Evolutionary conservation across 2,113 vertebrate genomes (phyloP).

Genomic region (Phasianus colchicus): DNA sequence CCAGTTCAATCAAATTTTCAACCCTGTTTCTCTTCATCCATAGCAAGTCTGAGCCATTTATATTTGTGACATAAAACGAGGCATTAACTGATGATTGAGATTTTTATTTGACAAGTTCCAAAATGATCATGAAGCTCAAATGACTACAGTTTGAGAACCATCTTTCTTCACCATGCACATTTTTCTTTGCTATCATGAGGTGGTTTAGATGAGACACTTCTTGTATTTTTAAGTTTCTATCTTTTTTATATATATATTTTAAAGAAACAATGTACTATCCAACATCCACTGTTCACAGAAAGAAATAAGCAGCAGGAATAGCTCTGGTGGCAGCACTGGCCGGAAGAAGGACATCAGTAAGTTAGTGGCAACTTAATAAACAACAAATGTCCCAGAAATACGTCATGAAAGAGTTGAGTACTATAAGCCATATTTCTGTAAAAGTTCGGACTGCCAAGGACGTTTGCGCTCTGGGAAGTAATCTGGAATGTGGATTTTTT

Average conservation of each 20-base stretch:
- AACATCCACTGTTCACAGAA: slow-evolving; percentile 76
- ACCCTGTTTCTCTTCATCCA: slow-evolving; percentile 68
- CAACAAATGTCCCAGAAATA: slow-evolving; percentile 52
- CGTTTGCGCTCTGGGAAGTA: slow-evolving; percentile 90
- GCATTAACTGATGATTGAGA: slow-evolving; percentile 34
- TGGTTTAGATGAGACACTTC: slow-evolving; percentile 49
- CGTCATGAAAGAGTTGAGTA: background rate
- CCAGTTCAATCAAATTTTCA: slow-evolving; percentile 51
- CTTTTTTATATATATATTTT: slow-evolving; percentile 52
- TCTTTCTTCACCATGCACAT: slow-evolving; percentile 77
- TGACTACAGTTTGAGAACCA: slow-evolving; percentile 57
- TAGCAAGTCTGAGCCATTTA: slow-evolving; percentile 56
- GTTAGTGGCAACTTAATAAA: slow-evolving; percentile 66
- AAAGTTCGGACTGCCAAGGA: slow-evolving; percentile 90
- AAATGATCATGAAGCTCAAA: slow-evolving; percentile 61
- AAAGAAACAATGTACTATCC: slow-evolving; percentile 70
- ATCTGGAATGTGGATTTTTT: slow-evolving; percentile 90
- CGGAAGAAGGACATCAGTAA: slow-evolving; percentile 53
- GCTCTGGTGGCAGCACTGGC: slow-evolving; percentile 61
- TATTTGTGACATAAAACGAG: slow-evolving; percentile 49
- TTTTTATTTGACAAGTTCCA: slow-evolving; percentile 48
- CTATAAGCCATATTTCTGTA: slow-evolving; percentile 91
- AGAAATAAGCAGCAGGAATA: slow-evolving; percentile 75
- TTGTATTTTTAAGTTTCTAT: slow-evolving; percentile 36
- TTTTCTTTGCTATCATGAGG: slow-evolving; percentile 65